These are phyloP conservation scores for Helicoverpa armigera DNA, from an alignment of 1,140 invertebrate genomes.

Conservation along the genomic window DNA sequence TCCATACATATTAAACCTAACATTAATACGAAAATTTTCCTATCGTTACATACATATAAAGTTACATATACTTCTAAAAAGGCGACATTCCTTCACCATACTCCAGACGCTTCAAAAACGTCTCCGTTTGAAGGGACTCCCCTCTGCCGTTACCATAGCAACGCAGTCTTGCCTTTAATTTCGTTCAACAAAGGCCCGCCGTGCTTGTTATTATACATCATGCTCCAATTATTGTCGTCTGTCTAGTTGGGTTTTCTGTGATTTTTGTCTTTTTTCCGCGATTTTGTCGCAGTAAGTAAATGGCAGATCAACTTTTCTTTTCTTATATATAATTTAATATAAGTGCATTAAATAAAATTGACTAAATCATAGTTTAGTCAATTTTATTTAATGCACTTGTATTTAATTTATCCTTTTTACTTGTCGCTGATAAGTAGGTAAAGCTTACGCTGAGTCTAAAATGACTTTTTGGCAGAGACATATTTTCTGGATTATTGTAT, in stretches of 20 bases:
- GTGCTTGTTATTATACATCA: constrained; percentile 64
- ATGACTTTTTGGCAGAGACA: no score
- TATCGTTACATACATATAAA: not conserved
- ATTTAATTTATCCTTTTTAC: no score
- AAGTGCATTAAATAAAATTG: no score
- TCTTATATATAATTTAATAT: no score
- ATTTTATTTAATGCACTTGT: no score
- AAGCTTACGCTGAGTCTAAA: no score
- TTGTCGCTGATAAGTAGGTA: no score
- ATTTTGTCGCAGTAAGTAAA: no score
- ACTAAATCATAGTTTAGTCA: no score
- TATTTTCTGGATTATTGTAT: no score
- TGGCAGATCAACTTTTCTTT: no score
- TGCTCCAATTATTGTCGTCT: constrained; percentile 71
- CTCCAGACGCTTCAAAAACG: constrained; percentile 11
- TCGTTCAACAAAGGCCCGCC: constrained; percentile 60
- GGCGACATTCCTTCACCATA: not conserved
- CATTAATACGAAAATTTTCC: not conserved
- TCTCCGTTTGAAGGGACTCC: constrained; percentile 2
- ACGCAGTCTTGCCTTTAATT: constrained; percentile 64
- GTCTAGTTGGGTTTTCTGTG: constrained; percentile 11
- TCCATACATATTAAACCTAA: no score
- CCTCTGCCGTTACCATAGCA: constrained; percentile 52
- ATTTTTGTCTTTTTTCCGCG: not conserved
- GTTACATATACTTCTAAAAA: not conserved